Evolutionary conservation across 2,113 vertebrate species (phyloP).

Genomic region (Australoheros scitulus): DNA sequence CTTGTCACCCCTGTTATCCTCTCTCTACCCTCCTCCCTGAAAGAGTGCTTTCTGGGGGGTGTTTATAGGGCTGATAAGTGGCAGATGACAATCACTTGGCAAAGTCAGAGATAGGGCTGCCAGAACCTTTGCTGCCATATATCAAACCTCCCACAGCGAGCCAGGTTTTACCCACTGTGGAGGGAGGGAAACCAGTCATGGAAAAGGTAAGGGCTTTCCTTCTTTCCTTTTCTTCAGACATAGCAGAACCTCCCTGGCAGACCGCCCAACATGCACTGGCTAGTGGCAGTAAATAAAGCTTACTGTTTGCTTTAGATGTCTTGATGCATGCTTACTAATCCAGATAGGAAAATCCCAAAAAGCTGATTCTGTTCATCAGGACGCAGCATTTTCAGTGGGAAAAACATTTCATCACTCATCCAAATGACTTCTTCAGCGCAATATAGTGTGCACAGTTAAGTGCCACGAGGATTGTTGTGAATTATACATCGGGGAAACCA

Average conservation of each 20-base stretch:
- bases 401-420: background rate
- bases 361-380: background rate
- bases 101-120: conserved; percentile 45
- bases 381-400: background rate
- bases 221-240: background rate
- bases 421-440: background rate
- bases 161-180: conserved; percentile 3
- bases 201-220: conserved; percentile 14
- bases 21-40: background rate
- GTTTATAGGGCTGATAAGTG: conserved; percentile 54
- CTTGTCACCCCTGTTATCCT: background rate
- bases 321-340: background rate
- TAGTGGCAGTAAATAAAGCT: background rate
- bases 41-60: conserved; percentile 28
- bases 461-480: background rate
- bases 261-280: background rate
- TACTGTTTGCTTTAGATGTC: conserved; percentile 1
- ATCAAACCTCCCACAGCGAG: conserved; percentile 46
- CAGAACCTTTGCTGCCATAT: conserved; percentile 33
- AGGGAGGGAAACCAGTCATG: background rate
- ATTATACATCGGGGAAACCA: background rate
- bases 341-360: background rate
- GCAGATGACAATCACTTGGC: conserved; percentile 54
- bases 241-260: conserved; percentile 16
- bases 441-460: background rate